phyloP scores from a whole-genome alignment of 2,113 vertebrate genomes.

The Odontophorus gujanensis region DNA sequence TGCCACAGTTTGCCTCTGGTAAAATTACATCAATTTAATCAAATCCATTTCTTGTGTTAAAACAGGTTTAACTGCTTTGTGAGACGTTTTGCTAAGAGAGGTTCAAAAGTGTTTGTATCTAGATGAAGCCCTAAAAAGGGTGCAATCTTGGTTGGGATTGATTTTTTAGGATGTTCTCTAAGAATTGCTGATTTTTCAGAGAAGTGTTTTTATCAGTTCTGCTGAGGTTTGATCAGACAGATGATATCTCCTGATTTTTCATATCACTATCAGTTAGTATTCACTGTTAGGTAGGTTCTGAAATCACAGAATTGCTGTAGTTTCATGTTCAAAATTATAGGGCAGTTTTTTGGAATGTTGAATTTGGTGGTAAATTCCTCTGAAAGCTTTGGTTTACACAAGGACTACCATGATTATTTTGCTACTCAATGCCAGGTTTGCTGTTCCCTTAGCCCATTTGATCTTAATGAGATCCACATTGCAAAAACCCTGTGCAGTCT shows the following conservation, averaged over 20 bases:
- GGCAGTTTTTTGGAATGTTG: neutral
- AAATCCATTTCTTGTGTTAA: neutral
- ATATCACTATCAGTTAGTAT: neutral
- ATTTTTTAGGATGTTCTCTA: neutral
- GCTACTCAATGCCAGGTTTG: conserved; percentile 22
- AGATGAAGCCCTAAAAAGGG: neutral
- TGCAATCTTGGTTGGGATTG: neutral
- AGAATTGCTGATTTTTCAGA: neutral
- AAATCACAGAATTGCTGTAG: neutral
- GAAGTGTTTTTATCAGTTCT: neutral
- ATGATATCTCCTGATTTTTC: neutral
- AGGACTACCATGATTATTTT: conserved; percentile 2
- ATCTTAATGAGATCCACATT: conserved; percentile 52
- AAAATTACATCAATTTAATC: neutral
- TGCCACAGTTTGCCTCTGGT: neutral
- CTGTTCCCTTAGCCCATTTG: conserved; percentile 6
- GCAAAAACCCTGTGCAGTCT: neutral
- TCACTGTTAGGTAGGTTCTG: neutral
- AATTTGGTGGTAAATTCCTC: conserved; percentile 23
- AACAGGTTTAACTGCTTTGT: neutral
- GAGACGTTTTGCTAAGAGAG: neutral
- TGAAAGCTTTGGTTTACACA: conserved; percentile 2
- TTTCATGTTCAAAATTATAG: neutral
- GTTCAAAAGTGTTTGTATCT: neutral
- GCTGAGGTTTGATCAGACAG: neutral